Evolutionary conservation across 1,140 invertebrate species (phyloP).

Genomic region (Lanistes nyassanus): DNA sequence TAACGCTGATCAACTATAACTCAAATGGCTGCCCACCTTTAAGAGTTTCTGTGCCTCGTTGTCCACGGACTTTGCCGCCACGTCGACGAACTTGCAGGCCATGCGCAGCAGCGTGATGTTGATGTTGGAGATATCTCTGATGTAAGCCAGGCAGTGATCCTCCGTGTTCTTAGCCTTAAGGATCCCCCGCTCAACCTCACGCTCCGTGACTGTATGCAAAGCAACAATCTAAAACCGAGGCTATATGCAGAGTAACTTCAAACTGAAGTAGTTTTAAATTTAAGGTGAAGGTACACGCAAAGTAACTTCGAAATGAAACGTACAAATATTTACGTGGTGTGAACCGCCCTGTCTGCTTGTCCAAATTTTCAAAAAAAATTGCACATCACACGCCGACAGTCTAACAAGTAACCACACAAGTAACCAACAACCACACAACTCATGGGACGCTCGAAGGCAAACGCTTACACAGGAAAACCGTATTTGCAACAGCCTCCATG

Average conservation of each 20-base stretch:
- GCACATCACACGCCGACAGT: too few relatives aligned
- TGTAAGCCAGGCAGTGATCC: slow-evolving; percentile 95
- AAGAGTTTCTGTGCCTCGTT: slow-evolving; percentile 91
- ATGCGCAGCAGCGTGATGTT: slow-evolving; percentile 91
- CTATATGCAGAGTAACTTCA: not conserved
- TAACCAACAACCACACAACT: too few relatives aligned
- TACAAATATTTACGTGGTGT: too few relatives aligned
- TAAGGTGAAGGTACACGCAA: too few relatives aligned
- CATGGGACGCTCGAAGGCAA: too few relatives aligned
- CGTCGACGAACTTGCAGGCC: slow-evolving; percentile 94
- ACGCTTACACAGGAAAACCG: too few relatives aligned
- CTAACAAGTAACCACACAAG: too few relatives aligned
- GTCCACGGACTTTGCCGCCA: slow-evolving; percentile 88
- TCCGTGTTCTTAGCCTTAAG: slow-evolving; percentile 94
- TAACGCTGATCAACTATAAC: too few relatives aligned
- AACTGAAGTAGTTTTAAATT: not conserved
- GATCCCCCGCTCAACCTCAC: slow-evolving; percentile 96
- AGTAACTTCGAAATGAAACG: too few relatives aligned
- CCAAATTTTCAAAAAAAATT: too few relatives aligned
- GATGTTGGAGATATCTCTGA: slow-evolving; percentile 97
- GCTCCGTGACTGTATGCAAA: slow-evolving; percentile 85
- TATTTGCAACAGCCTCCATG: too few relatives aligned
- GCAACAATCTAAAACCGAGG: not conserved
- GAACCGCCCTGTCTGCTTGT: too few relatives aligned
- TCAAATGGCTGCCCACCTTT: slow-evolving; percentile 59